Evolutionary conservation across 2,113 vertebrate species (phyloP), one percentile per base, ranked within the genome.

Genomic region (Otolemur garnettii): DNA sequence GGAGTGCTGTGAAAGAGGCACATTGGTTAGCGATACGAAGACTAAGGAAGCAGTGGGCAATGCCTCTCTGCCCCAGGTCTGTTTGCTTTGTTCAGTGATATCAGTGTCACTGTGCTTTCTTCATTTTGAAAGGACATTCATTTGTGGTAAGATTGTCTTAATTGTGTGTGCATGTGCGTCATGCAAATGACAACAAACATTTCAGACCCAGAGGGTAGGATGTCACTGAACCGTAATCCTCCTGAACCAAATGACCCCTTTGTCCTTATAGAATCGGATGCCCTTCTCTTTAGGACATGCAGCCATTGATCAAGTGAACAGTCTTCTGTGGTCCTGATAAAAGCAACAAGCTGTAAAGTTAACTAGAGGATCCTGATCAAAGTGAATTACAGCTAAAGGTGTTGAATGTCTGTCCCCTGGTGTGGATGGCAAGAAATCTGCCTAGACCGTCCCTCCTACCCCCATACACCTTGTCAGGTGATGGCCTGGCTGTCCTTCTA

Each of bases 1-100:
- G 60, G 68, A 78, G 24, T 95, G n/a, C 83, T 86, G 95, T 93
- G 90, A 90, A 95, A 96, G 95, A 50, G 57, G 60, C 28, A 28
- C 1, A 4, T 17, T 90, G 72, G 30, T 92, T n/a, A 35, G 55
- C 68, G 66, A 60, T 59, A 87, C 6, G 26, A 62, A 90, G 88
- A 86, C 30, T 79, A 81, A 71, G 2, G 53, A 95, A 96, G 35
- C 55, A 4, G 15, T 26, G 21, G 24, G 60, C 33, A 59, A 26
- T 78, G 92, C 45, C 59, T 60, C 0, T 93, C 82, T 86, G 28
- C n/a, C 60, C 5, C 0, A 59, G 74, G 55, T 53, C n/a, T 78
- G 55, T 80, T 89, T 72, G 69, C 78, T 94, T 59, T 50, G 64
- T 35, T 77, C 12, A 2, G 21, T 19, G 83, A 62, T 91, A 66